Conservation (phyloP, 2,113 vertebrate species). For the Microtus ochrogaster region DNA sequence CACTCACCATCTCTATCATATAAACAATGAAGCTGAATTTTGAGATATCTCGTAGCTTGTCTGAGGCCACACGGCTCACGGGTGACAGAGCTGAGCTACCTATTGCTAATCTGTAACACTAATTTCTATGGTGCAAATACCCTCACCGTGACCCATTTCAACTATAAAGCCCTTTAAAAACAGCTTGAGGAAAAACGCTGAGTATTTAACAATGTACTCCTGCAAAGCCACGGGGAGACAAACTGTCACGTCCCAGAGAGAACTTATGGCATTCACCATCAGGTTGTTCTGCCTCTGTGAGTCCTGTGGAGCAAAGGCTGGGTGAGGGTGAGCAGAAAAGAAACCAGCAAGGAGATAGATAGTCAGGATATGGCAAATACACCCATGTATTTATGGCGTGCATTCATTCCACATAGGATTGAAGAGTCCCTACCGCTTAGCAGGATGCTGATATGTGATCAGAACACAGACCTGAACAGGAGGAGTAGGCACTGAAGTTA, state of each 20-base stretch:
- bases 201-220: constrained; percentile 16
- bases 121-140: background rate
- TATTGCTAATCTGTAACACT: background rate
- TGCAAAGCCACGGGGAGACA: background rate
- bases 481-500: background rate
- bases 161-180: constrained; percentile 22
- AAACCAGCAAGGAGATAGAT: background rate
- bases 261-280: background rate
- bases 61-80: background rate
- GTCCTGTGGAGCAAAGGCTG: background rate
- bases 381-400: background rate
- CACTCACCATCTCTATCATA: background rate
- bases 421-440: background rate
- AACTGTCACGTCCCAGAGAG: background rate
- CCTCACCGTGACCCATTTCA: background rate
- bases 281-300: background rate
- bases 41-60: background rate
- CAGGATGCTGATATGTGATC: background rate
- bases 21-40: constrained; percentile 6
- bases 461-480: background rate
- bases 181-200: background rate
- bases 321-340: background rate
- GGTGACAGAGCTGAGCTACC: background rate
- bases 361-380: background rate
- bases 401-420: background rate